Evolutionary conservation across 2,888 invertebrate species (phyloP).

Genomic region (Platycnemis pennipes): DNA sequence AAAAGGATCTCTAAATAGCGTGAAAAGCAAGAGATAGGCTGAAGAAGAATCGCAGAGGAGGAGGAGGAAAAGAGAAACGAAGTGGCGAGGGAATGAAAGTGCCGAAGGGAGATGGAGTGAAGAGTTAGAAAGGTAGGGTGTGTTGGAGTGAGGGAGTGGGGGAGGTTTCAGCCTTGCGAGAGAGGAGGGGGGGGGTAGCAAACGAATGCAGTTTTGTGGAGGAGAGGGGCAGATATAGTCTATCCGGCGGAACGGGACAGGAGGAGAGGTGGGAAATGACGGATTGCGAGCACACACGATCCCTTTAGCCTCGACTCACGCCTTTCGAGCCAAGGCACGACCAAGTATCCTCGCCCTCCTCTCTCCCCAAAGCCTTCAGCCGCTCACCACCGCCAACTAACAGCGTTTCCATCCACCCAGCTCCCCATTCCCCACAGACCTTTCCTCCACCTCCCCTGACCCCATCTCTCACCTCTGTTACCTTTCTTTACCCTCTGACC

Average conservation of each 20-base stretch:
- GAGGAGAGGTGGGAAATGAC: conserved; percentile 51
- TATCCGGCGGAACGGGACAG: neutral
- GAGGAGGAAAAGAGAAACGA: neutral
- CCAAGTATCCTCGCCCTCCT: neutral
- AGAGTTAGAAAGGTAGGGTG: neutral
- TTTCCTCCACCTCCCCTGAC: neutral
- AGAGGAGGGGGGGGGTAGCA: neutral
- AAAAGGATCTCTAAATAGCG: too few relatives aligned
- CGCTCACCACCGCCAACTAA: neutral
- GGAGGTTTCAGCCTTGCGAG: too few relatives aligned
- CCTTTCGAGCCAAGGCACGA: neutral
- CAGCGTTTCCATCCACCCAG: neutral
- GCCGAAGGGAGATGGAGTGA: neutral
- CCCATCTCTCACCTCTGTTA: neutral
- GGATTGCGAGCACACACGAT: conserved; percentile 36
- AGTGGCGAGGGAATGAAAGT: neutral
- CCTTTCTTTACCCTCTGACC: too few relatives aligned
- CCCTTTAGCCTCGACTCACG: conserved; percentile 11
- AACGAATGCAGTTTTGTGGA: neutral
- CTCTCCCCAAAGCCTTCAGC: neutral
- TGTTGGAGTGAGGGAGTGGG: neutral
- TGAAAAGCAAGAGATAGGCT: neutral
- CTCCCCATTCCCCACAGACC: neutral
- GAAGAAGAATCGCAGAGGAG: too few relatives aligned
- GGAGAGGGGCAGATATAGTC: neutral